Evolutionary conservation across 2,888 invertebrate genomes (phyloP).

Genomic region (Epistrophe grossulariae): DNA sequence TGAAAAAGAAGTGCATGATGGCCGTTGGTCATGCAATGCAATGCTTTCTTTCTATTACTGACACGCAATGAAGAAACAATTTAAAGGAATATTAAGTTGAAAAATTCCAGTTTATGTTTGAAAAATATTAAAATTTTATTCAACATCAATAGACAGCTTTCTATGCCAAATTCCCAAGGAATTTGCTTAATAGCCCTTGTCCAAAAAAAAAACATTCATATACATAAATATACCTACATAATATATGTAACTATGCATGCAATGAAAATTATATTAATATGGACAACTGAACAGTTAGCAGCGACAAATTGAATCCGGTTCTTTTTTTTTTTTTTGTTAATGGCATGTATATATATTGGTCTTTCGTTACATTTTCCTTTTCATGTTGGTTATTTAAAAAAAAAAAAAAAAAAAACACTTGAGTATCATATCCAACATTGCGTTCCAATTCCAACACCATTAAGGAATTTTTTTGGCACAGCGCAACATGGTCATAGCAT

Average conservation of each 20-base stretch:
- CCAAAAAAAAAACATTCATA: neutral
- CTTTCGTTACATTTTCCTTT: conserved; percentile 5
- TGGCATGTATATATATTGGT: neutral
- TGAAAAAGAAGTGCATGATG: neutral
- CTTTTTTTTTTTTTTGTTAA: conserved; percentile 5
- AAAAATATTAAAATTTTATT: neutral
- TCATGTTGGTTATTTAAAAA: neutral
- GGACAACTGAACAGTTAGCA: conserved; percentile 23
- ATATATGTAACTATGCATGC: neutral
- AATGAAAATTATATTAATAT: conserved; percentile 23
- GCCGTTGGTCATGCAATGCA: neutral
- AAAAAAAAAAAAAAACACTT: neutral
- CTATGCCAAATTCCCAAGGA: neutral
- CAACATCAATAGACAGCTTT: neutral
- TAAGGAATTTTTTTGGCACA: conserved; percentile 30
- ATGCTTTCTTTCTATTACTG: neutral
- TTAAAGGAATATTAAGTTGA: neutral
- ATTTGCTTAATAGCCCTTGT: conserved; percentile 3
- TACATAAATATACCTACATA: too few species aligned
- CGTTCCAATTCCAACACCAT: conserved; percentile 35
- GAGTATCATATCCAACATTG: conserved; percentile 23
- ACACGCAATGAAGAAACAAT: conserved; percentile 6
- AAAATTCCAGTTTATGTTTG: neutral
- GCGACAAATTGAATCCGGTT: conserved; percentile 33
- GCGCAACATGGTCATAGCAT: neutral